Evolutionary conservation across 2,797 vertebrate genomes (phyloP).

Genomic region (Eulemur rubriventer): DNA sequence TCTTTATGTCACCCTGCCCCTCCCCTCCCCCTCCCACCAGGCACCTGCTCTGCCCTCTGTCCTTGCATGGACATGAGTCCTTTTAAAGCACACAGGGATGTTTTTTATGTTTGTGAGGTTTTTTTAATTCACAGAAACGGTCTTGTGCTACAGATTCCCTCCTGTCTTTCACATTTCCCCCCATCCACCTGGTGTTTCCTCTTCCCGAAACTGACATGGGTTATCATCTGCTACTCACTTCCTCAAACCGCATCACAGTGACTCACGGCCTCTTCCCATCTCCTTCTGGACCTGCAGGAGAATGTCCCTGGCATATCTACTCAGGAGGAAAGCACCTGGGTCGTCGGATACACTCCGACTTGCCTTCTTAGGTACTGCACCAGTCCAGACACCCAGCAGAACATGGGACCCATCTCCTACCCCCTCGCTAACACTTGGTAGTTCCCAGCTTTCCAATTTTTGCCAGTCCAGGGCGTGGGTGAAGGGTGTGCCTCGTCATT

Average conservation of each 20-base stretch:
- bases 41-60: not conserved
- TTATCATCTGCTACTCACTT: not conserved
- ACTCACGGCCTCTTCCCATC: not conserved
- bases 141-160: not conserved
- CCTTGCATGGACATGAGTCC: rapidly evolving
- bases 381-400: not conserved
- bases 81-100: not conserved
- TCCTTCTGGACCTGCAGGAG: not conserved
- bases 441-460: not conserved
- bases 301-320: not conserved
- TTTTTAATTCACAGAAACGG: not conserved
- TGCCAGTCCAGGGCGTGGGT: not conserved
- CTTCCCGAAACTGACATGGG: not conserved
- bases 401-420: rapidly evolving
- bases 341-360: not conserved
- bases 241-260: not conserved
- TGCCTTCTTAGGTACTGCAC: not conserved
- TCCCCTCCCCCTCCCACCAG: not conserved
- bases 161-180: too few relatives aligned
- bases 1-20: not conserved
- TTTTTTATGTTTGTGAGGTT: not conserved
- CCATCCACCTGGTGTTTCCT: too few relatives aligned
- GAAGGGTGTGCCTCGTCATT: not conserved
- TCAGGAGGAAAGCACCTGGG: not conserved
- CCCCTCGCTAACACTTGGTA: not conserved